Evolutionary conservation across 2,797 vertebrate species (phyloP).

Genomic region (Thripadectes ignobilis): DNA sequence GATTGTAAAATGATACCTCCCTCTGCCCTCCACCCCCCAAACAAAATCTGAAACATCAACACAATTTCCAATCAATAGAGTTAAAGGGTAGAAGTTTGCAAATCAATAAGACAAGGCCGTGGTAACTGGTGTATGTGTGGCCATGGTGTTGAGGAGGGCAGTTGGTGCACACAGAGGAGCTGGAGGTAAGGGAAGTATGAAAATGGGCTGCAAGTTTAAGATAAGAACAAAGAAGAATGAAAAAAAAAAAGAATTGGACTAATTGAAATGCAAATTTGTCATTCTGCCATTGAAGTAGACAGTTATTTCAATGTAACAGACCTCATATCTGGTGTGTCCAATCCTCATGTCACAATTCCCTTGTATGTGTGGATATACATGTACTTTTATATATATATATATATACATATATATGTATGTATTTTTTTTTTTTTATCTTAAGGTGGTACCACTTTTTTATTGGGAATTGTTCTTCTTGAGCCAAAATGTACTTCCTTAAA

Average conservation of each 20-base stretch:
- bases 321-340: neutral
- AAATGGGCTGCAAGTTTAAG: constrained; percentile 41
- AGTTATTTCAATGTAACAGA: constrained; percentile 13
- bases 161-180: neutral
- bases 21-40: neutral
- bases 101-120: neutral
- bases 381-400: neutral
- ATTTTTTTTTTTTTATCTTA: neutral
- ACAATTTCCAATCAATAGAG: constrained; percentile 11
- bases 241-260: constrained; percentile 5
- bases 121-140: neutral
- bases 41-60: constrained; percentile 11
- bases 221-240: constrained; percentile 48
- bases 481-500: neutral
- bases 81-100: constrained; percentile 42
- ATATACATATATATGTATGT: too few species aligned
- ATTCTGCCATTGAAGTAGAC: constrained; percentile 7
- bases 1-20: neutral
- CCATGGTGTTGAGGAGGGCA: neutral
- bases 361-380: neutral
- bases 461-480: neutral
- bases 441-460: neutral
- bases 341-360: neutral
- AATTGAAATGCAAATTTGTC: constrained; percentile 34
- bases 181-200: neutral